phyloP scores from a whole-genome alignment of 1,140 invertebrate species.

The Drosophila orena region DNA sequence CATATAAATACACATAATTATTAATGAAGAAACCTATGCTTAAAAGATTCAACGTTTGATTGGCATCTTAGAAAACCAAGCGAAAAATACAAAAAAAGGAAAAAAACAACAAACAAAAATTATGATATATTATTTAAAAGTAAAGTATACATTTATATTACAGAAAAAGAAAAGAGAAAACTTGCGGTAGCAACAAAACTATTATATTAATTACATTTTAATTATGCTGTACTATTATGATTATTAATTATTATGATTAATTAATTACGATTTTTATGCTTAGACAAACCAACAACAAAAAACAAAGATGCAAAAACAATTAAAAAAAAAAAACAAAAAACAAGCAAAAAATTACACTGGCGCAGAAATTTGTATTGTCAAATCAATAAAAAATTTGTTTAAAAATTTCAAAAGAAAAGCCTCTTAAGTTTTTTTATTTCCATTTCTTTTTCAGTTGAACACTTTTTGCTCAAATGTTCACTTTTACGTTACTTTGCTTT shows the following conservation, averaged over 20 bases:
- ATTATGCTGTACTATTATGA: conserved; percentile 80
- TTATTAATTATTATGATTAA: conserved; percentile 75
- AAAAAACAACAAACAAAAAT: conserved; percentile 40
- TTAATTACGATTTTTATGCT: conserved; percentile 79
- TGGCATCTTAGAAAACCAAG: conserved; percentile 62
- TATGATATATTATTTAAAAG: conserved; percentile 77
- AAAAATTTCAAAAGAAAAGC: conserved; percentile 63
- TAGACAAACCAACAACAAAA: conserved; percentile 62
- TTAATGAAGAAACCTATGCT: conserved; percentile 56
- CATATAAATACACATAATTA: conserved; percentile 51
- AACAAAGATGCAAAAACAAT: conserved; percentile 60
- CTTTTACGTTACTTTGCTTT: conserved; percentile 30
- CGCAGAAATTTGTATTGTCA: conserved; percentile 81
- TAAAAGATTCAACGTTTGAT: conserved; percentile 73
- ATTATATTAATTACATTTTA: conserved; percentile 81
- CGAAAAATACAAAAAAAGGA: conserved; percentile 43
- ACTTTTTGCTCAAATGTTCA: conserved; percentile 30
- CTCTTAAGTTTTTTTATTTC: conserved; percentile 56
- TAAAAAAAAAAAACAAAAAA: conserved; percentile 49
- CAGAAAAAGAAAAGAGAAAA: conserved; percentile 46
- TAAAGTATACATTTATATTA: conserved; percentile 62
- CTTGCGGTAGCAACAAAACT: conserved; percentile 81
- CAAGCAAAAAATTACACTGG: conserved; percentile 49
- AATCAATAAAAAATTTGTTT: conserved; percentile 81
- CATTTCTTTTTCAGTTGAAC: conserved; percentile 38